Base-by-base conservation (phyloP, 2,888 invertebrate genomes). In the Hartigia nigra region DNA sequence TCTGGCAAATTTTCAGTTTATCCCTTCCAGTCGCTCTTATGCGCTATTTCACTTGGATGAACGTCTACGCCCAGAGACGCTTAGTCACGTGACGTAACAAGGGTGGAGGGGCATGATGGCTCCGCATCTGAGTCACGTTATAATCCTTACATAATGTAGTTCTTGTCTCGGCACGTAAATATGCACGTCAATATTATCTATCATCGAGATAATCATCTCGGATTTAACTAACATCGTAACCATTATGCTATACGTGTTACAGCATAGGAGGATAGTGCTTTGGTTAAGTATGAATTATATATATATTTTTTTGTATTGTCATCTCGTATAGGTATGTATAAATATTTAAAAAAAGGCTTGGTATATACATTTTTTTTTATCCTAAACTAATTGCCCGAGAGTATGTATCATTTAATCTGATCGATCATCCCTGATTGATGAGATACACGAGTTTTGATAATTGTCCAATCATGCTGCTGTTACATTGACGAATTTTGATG, bases 71-170 rank as follows among this genome's bases (percentile, higher is more conserved):
- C 36, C n/a, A 35, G 75, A 74, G 75, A 34, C 36, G 75, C 75
- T 74, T 74, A 74, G 75, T 74, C 75, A 74, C 75, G 35, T 74
- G 75, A 74, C 36, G 75, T 74, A 74, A 74, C 36, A 12, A 74
- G 75, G 75, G 36, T 23, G 36, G 36, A 74, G 36, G 75, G 34
- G n/a, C n/a, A 74, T 36, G 75, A 23, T 72, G 72, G 72, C 31
- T 72, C 72, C 14, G 34, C 31, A 31, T 72, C 72, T 72, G 12
- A 31, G 72, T 72, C 72, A 72, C 14, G 72, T 72, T 72, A 23
- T 31, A 55, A 55, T 32, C 72, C 2, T 32, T 32, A 34, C 31
- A 72, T 72, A 72, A 72, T 72, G 72, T 14, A 31, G 72, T 32
- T 31, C 31, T 72, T 72, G 72, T 72, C 72, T 72, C 12, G 31